Evolutionary conservation across 2,797 vertebrate species (phyloP).

Genomic region (Catostomus latipinnis): DNA sequence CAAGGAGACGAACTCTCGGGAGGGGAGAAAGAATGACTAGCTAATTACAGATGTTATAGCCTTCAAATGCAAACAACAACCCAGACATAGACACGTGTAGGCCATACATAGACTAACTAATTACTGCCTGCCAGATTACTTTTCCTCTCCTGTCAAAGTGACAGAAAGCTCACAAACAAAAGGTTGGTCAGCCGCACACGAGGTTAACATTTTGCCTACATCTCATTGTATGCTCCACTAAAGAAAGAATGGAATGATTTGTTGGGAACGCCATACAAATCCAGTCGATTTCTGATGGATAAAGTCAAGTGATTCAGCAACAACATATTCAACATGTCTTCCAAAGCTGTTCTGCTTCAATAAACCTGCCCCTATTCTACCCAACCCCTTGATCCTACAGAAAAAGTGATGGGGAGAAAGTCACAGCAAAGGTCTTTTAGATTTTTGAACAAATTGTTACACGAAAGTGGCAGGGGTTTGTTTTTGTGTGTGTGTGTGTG

Average conservation of each 20-base stretch:
- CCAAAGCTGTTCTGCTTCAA: background rate
- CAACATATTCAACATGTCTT: constrained; percentile 19
- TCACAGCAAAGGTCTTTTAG: constrained; percentile 37
- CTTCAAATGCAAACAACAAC: constrained; percentile 30
- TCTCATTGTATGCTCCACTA: no score
- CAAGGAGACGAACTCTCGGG: background rate
- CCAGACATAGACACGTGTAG: background rate
- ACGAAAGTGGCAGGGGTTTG: constrained; percentile 34
- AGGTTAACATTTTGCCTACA: no score
- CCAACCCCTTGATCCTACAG: constrained; percentile 4
- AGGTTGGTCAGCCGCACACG: background rate
- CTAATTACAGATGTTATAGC: constrained; percentile 24
- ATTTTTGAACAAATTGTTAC: constrained; percentile 35
- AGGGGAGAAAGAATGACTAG: constrained; percentile 8
- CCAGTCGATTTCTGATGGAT: no score
- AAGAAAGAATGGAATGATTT: no score
- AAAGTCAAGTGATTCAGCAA: no score
- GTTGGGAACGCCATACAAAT: no score
- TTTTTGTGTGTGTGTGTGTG: constrained; percentile 14
- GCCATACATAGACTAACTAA: no score
- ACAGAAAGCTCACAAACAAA: constrained; percentile 7
- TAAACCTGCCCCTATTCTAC: background rate
- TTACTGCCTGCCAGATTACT: background rate
- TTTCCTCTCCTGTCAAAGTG: constrained; percentile 13
- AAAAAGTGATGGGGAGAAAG: constrained; percentile 5